phyloP scores from a whole-genome alignment of 2,888 invertebrate genomes.

The Eilema depressum region DNA sequence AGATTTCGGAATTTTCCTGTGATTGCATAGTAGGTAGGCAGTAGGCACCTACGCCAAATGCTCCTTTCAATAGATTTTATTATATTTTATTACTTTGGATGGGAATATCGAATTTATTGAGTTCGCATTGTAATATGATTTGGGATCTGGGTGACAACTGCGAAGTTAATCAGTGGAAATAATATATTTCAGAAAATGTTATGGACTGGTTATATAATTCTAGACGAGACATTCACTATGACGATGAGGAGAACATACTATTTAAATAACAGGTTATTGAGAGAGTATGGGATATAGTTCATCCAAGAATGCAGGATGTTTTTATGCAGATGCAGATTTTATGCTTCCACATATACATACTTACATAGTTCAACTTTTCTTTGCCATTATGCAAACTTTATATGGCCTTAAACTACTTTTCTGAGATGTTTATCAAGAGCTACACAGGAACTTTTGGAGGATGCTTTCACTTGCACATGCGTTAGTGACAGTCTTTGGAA shows the following conservation, averaged over 20 bases:
- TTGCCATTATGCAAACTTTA: not conserved
- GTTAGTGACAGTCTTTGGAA: not conserved
- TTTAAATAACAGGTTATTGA: no score
- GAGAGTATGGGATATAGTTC: no score
- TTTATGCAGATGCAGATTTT: no score
- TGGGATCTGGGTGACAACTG: not conserved
- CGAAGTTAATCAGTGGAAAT: not conserved
- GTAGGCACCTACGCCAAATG: not conserved
- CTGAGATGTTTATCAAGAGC: not conserved
- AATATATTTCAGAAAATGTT: not conserved
- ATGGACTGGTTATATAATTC: not conserved
- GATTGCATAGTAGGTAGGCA: not conserved
- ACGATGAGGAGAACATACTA: no score
- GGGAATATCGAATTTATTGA: not conserved
- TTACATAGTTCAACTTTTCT: no score
- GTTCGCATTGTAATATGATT: slow-evolving; percentile 2
- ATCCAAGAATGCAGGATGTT: no score
- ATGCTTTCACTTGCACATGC: not conserved
- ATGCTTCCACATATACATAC: no score
- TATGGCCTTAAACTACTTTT: not conserved
- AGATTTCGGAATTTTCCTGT: not conserved
- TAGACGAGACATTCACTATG: not conserved
- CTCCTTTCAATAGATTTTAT: not conserved
- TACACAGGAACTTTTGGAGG: not conserved
- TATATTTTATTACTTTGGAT: not conserved